Evolutionary conservation across 1,140 invertebrate species (phyloP), one percentile per base, ranked within the genome.

Genomic region (Pogonomyrmex californicus): DNA sequence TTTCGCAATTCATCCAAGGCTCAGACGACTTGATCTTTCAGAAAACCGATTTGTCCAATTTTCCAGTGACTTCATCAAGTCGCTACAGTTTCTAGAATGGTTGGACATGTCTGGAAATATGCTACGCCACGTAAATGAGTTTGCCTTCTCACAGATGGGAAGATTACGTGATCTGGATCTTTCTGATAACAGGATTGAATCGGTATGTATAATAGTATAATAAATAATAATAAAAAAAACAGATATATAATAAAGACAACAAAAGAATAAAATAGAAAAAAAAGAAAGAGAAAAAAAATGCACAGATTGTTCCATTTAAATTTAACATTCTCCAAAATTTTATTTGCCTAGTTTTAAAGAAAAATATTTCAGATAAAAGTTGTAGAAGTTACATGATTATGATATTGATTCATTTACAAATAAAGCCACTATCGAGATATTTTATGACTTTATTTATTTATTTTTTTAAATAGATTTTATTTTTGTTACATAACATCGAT

Each of bases 1-100:
- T 4, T 98, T 99, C 92, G 96, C 97, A 91, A 97, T 98, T 77
- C 98, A 98, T 94, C 97, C 97, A 0, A 95, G 97, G 44, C 91
- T 99, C 30, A 96, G 96, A 63, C 95, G 96, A 92, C 96, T 99
- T 10, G 96, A 96, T 70, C 96, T 98, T 0, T 95, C 96, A 0
- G 95, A 96, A 63, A 99, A 99, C 94, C 96, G 97, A 92, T 97
- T 98, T 86, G 97, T 97, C 78, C 97, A 97, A 92, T 98, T 98
- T 94, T 97, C 98, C 0, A 97, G 97, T 12, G 98, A 98, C 93
- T 96, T 98, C 56, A 97, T 98, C 77, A 96, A 96, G 85, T 96
- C 96, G 68, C 94, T 98, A 65, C 97, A 98, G 92, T 97, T 97
- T 91, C 93, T 99, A 41, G 96, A 98, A 92, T 93, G 95, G 68